Evolutionary conservation across 2,797 vertebrate genomes (phyloP), one percentile per base, ranked within the genome.

Genomic region (Erethizon dorsatum): DNA sequence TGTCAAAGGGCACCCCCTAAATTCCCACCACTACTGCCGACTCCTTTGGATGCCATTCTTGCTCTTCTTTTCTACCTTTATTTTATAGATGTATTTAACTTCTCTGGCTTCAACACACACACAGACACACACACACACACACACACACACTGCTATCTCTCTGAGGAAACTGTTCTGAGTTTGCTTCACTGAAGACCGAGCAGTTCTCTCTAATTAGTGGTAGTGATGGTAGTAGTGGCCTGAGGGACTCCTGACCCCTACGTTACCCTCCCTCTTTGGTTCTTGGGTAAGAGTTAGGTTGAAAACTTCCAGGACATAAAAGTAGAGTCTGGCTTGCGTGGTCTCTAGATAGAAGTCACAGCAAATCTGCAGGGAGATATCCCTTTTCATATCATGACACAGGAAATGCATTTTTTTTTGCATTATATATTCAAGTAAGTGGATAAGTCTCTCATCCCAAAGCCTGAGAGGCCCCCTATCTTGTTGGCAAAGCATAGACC

Each of bases 31-130:
- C 67, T 56, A 73, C 33, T 88, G 24, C n/a, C 88, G 47, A 45
- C 67, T 37, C 9, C 65, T 59, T 61, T 63, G 41, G 33, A 71
- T 59, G 18, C 41, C 57, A 63, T 59, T n/a, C 75, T 79, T 59
- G 11, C 31, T 86, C 50, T 84, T 90, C 41, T 88, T 77, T 45
- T 24, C n/a, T 18, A 56, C 52, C 31, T 93, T 88, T 93, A 54
- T 26, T 63, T 20, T 33, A 75, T 56, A 47, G 57, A 83, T 59
- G 5, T 33, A 73, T 93, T 86, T 82, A 85, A 52, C 71, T 77
- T 95, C 85, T 95, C 85, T 85, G 18, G 37, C 24, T 94, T 83
- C 83, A 61, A 73, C 71, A n/a, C 13, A 31, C 31, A n/a, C 15
- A 47, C 24, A 22, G 4, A 24, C 18, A 73, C 41, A 71, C 67